Conservation (phyloP, 2,113 vertebrate species). For the Pteronura brasiliensis region DNA sequence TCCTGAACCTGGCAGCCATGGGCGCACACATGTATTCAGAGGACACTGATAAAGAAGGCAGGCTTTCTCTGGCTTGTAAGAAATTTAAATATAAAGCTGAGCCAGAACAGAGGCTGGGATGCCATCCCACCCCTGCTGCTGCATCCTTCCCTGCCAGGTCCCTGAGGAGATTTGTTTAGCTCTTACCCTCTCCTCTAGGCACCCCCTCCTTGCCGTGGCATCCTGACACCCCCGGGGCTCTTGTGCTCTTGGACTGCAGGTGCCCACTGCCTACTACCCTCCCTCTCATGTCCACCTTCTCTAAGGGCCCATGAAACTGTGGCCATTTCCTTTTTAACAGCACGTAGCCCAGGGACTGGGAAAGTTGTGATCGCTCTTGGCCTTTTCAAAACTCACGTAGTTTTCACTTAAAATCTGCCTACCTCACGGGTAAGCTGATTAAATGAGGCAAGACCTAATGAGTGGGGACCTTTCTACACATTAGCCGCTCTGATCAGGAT, state of each 20-base stretch:
- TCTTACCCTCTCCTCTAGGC: not conserved
- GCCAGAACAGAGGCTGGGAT: not conserved
- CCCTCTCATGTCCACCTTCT: not conserved
- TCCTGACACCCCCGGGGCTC: not conserved
- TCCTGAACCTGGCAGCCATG: not conserved
- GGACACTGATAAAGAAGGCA: not conserved
- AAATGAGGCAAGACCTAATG: not conserved
- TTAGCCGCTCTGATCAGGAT: not conserved
- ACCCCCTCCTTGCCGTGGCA: rapidly evolving
- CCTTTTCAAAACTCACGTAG: not conserved
- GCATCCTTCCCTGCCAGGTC: not conserved
- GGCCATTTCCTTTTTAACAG: not conserved
- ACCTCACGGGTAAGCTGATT: not conserved
- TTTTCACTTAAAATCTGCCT: not conserved
- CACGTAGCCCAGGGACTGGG: not conserved
- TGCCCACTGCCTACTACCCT: not conserved
- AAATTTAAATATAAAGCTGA: not conserved
- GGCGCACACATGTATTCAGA: not conserved
- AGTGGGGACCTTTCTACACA: not conserved
- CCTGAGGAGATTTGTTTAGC: not conserved
- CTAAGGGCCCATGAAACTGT: not conserved
- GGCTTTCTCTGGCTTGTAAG: not conserved
- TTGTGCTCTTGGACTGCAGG: not conserved
- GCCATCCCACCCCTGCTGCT: not conserved
- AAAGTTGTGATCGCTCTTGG: not conserved